Evolutionary conservation across 2,797 vertebrate genomes (phyloP).

Genomic region (Forpus xanthops): DNA sequence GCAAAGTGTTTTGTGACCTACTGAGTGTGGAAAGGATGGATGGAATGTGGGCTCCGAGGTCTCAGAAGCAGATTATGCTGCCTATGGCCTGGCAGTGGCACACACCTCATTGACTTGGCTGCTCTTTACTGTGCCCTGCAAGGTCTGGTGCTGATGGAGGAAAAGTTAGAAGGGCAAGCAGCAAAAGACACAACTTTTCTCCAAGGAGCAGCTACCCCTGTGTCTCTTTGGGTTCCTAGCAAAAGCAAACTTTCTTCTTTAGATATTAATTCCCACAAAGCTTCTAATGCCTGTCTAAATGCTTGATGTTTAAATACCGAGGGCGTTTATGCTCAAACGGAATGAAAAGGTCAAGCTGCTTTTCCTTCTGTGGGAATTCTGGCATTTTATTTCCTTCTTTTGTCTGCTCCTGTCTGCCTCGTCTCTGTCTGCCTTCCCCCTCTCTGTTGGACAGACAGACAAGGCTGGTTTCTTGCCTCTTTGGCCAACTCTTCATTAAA

Average conservation of each 20-base stretch:
- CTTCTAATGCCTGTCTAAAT: not conserved
- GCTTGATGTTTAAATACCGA: not conserved
- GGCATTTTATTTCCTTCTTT: not conserved
- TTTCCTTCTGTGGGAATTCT: not conserved
- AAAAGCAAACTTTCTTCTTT: not conserved
- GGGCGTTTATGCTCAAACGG: not conserved
- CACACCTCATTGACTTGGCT: not conserved
- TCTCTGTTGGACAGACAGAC: not conserved
- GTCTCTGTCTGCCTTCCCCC: not conserved
- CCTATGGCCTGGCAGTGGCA: not conserved
- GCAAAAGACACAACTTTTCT: not conserved
- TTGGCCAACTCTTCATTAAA: not conserved
- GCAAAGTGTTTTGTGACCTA: not conserved
- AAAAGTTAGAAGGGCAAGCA: not conserved
- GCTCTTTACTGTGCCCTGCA: not conserved
- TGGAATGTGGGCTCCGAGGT: not conserved
- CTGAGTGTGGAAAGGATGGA: not conserved
- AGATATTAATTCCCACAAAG: not conserved
- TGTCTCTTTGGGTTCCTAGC: not conserved
- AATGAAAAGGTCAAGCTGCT: not conserved
- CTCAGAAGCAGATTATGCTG: not conserved
- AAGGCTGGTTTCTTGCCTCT: not conserved
- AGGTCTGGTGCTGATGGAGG: not conserved
- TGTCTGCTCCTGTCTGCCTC: not conserved
- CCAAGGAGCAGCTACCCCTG: not conserved